A percentile compares a stretch with the other conserved stretches of the same genome.
Conservation (phyloP, 1,140 invertebrate genomes). For the Cataglyphis hispanica region DNA sequence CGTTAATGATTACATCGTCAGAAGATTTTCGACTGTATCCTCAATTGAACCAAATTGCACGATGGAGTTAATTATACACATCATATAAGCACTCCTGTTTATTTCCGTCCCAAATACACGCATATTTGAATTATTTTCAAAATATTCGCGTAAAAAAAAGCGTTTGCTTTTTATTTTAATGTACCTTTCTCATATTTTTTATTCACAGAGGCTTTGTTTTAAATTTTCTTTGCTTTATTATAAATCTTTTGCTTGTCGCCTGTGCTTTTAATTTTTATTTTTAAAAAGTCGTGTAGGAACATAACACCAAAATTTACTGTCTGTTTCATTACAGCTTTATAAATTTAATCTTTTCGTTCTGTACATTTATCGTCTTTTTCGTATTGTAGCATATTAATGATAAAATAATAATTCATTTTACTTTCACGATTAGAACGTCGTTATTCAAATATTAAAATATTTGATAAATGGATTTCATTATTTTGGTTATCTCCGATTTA, state of each 20-base stretch:
- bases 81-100: not conserved
- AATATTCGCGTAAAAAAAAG: not conserved
- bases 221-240: constrained; percentile 1
- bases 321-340: not conserved
- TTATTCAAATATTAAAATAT: no score
- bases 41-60: constrained; percentile 54
- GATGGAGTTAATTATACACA: not conserved
- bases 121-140: constrained; percentile 26
- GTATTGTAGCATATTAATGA: not conserved
- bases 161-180: not conserved
- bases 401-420: not conserved
- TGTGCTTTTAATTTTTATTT: not conserved
- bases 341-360: not conserved
- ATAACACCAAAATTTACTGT: no score
- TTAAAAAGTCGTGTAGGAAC: not conserved
- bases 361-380: not conserved
- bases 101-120: constrained; percentile 32
- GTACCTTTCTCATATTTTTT: not conserved
- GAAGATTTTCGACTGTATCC: constrained; percentile 36
- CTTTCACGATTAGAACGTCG: not conserved
- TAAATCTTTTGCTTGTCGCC: not conserved
- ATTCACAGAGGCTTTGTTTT: not conserved
- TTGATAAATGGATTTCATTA: not conserved
- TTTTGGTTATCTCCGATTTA: not conserved
- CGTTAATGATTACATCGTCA: constrained; percentile 29